Base-by-base conservation (phyloP, 2,797 vertebrate species). In the Gouania willdenowi region DNA sequence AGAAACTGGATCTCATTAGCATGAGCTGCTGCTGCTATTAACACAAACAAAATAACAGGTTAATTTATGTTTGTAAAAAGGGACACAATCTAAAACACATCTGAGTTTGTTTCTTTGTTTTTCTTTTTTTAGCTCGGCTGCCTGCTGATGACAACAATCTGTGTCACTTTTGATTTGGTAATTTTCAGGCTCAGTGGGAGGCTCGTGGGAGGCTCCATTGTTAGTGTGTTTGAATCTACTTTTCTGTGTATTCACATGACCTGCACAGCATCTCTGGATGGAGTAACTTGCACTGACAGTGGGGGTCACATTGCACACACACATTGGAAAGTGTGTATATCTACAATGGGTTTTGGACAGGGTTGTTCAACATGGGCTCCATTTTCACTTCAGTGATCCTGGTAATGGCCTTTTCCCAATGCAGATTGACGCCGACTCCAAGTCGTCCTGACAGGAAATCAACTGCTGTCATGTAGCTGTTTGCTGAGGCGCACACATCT, bases 371-470 rank as follows among this genome's bases (percentile, higher is more conserved):
- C 25, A 8, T 15, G 32, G 56, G 28, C 57, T 53, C 59, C 41
- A 33, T 80, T 79, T 77, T 75, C 81, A 78, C 77, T 82, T 56
- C 59, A 75, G 27, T 79, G 65, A 56, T 65, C 75, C 57, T 22
- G 70, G 59, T 86, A 82, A 84, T 81, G 75, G 70, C 74, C 66
- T 58, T 4, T 41, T 73, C 54, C 74, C 51, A 8, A 25, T 29
- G 51, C 21, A 52, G 79, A 85, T 33, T 84, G 81, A 85, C 59
- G 31, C 53, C 18, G 48, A 35, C 31, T 70, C 44, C 71, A 49
- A 82, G 73, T 77, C 49, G 11, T 29, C 70, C 41, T 83, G 86
- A 89, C 80, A 86, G 79, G 75, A 85, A 85, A 79, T 86, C 83
- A 77, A 83, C 75, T 33, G 47, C 75, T 77, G 68, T 49, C 75